phyloP scores from a whole-genome alignment of 1,140 invertebrate genomes.

The Latrodectus geometricus region DNA sequence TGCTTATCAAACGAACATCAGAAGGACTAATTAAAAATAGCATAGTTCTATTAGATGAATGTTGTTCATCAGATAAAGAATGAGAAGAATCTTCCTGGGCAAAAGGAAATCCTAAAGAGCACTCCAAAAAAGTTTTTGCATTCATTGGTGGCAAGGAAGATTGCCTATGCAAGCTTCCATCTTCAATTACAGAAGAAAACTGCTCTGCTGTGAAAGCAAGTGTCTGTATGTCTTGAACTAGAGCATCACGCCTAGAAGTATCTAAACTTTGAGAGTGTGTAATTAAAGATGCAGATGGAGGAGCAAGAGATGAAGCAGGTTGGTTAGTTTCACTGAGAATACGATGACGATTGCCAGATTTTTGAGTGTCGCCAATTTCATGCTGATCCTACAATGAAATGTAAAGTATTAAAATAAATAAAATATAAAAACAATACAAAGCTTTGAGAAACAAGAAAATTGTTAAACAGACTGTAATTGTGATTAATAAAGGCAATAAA shows the following conservation, averaged over 20 bases:
- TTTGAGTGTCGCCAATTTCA: neutral
- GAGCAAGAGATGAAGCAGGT: constrained; percentile 7
- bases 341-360: constrained; percentile 9
- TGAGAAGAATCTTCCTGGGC: constrained; percentile 15
- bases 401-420: too few species aligned
- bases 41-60: constrained; percentile 88
- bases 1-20: constrained; percentile 90
- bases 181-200: constrained; percentile 57
- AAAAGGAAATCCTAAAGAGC: constrained; percentile 44
- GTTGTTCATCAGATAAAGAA: constrained; percentile 19
- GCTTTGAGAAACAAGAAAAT: neutral
- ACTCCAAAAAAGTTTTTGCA: constrained; percentile 56
- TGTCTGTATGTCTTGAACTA: constrained; percentile 63
- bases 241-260: constrained; percentile 49
- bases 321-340: constrained; percentile 31
- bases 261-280: constrained; percentile 65
- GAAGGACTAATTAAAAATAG: constrained; percentile 84
- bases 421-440: too few species aligned
- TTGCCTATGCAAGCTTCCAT: constrained; percentile 54
- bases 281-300: constrained; percentile 59
- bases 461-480: neutral
- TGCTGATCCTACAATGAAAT: neutral
- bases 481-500: too few species aligned
- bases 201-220: constrained; percentile 47
- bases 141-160: constrained; percentile 56